A percentile compares a stretch with the other conserved stretches of the same genome.
Conservation (phyloP, 1,140 invertebrate genomes). For the Aphelenchoides fujianensis region DNA sequence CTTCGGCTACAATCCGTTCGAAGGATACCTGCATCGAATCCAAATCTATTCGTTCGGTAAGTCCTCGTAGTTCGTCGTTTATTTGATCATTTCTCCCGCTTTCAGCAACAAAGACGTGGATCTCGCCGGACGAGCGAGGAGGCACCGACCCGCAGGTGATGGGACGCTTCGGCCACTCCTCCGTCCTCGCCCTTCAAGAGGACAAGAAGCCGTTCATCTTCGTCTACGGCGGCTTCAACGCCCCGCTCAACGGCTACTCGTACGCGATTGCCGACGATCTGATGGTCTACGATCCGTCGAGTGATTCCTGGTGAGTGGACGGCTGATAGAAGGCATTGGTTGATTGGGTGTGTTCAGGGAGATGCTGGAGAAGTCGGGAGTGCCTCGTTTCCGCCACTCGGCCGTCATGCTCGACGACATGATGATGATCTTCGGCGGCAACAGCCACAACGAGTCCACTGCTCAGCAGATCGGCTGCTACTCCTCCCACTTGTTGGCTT, state of each 20-base stretch:
- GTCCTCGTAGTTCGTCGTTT: not conserved
- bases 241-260: conserved; percentile 42
- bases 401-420: conserved; percentile 60
- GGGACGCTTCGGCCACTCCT: conserved; percentile 57
- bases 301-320: conserved; percentile 20
- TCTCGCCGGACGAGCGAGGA: conserved; percentile 17
- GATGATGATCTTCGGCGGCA: conserved; percentile 58
- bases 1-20: conserved; percentile 60
- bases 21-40: conserved; percentile 53
- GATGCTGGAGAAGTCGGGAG: conserved; percentile 43
- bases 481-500: conserved; percentile 43
- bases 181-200: conserved; percentile 40
- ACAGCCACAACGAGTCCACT: conserved; percentile 55
- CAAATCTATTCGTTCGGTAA: conserved; percentile 47
- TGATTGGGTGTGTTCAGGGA: conserved; percentile 35
- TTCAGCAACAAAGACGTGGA: conserved; percentile 53
- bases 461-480: conserved; percentile 52
- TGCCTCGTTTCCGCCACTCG: conserved; percentile 49
- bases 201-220: conserved; percentile 42
- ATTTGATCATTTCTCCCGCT: not conserved
- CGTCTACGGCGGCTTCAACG: conserved; percentile 55
- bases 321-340: conserved; percentile 7
- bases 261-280: conserved; percentile 55
- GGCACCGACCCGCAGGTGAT: conserved; percentile 43
- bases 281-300: conserved; percentile 36